Evolutionary conservation across 2,113 vertebrate species (phyloP).

Genomic region (Zosterops japonicus): DNA sequence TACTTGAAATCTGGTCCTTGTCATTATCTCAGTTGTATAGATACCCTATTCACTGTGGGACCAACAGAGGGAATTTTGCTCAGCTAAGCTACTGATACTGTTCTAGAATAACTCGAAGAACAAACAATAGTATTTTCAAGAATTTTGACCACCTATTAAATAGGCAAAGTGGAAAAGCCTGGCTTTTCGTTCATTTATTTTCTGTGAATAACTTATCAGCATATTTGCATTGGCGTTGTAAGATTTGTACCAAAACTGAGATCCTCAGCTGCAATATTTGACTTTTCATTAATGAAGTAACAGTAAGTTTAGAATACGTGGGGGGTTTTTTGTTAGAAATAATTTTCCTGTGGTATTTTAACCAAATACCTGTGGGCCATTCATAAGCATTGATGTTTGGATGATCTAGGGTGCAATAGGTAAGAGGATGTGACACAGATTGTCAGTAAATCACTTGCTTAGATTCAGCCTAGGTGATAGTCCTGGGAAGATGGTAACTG

Average conservation of each 20-base stretch:
- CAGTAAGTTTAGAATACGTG: neutral
- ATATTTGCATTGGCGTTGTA: neutral
- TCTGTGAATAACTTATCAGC: neutral
- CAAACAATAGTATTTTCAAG: neutral
- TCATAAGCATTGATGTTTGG: neutral
- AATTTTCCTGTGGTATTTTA: neutral
- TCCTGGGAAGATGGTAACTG: slow-evolving; percentile 45
- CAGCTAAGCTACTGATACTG: neutral
- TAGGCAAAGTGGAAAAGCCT: neutral
- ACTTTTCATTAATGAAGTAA: neutral
- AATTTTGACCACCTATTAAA: neutral
- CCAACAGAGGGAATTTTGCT: neutral
- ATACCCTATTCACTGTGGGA: neutral
- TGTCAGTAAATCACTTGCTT: slow-evolving; percentile 41
- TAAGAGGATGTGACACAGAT: slow-evolving; percentile 24
- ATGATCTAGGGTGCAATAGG: neutral
- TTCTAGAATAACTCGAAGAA: neutral
- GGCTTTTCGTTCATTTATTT: neutral
- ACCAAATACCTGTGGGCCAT: neutral
- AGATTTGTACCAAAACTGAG: neutral
- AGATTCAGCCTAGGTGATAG: slow-evolving; percentile 47
- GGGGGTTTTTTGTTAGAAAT: neutral
- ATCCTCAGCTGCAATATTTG: neutral
- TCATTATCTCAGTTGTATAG: neutral
- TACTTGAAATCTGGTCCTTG: neutral